Evolutionary conservation across 1,140 invertebrate species (phyloP), one percentile per base, ranked within the genome.

Genomic region (Centruroides sculpturatus): DNA sequence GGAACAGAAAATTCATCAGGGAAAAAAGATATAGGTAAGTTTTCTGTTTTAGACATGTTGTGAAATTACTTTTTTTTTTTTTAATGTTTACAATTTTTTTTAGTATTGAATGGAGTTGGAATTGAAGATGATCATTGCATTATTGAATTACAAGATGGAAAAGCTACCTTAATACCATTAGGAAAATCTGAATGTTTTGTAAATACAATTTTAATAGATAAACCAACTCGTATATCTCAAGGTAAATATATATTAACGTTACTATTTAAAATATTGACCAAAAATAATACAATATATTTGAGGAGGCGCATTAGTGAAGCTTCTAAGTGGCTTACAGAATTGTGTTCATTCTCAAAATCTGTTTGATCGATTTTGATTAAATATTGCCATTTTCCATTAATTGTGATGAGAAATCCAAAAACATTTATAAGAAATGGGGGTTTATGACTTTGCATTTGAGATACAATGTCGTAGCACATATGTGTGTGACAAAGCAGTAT

Each of bases 51-150:
- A 23, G 23, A 23, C 23, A 23, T 23, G 23, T 23, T 23, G 23
- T 23, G 23, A 23, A 23, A 23, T 61, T 60, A 56, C 60, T 35
- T 11, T 47, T n/a, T 47, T 47, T 9, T 60, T 9, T 36, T 66
- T 49, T 63, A 47, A 35, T 57, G 65, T 67, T 35, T 6, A 51
- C 10, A 49, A 49, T 11, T 49, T 51, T 51, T 1, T 51, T 13
- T 61, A 73, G 71, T 69, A 55, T 63, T 89, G 41, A 79, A 79
- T 63, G 88, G 88, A 52, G 79, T 80, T 34, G 89, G 86, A n/a
- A 84, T 92, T 64, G 80, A 89, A 64, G 74, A 83, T 6, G 82
- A 91, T 69, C 90, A 94, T 74, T 92, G 90, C 71, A 79, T 81
- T 23, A 85, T 94, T 59, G 79, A 83, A 36, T 75, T 92, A 11